Percentiles rank a stretch among this genome's conserved stretches.
phyloP scores from a whole-genome alignment of 2,113 vertebrate genomes.

The Manacus vitellinus region DNA sequence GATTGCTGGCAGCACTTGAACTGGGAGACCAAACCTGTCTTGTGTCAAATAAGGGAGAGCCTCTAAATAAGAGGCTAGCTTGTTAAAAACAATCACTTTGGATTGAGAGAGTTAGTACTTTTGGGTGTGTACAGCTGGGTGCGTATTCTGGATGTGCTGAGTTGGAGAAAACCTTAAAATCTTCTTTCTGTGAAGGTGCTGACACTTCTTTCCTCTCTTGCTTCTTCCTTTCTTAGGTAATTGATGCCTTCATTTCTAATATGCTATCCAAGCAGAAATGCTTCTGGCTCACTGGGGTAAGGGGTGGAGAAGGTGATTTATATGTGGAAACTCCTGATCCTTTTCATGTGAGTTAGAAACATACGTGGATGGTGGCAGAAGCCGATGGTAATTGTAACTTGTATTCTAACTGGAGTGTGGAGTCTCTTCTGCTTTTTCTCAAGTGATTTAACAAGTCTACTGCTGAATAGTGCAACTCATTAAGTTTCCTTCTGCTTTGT shows the following conservation, averaged over 20 bases:
- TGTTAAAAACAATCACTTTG: background rate
- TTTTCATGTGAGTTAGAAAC: conserved; percentile 9
- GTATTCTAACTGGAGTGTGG: background rate
- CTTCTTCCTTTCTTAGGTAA: conserved; percentile 19
- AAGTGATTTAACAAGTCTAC: background rate
- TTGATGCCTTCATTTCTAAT: conserved; percentile 15
- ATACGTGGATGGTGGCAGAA: background rate
- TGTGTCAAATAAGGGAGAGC: background rate
- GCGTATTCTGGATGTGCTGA: background rate
- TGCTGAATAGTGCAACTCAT: background rate
- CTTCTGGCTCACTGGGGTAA: conserved; percentile 4
- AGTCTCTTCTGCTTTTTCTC: background rate
- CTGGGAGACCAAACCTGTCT: background rate
- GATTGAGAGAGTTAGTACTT: background rate
- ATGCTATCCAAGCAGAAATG: conserved; percentile 21
- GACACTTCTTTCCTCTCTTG: background rate
- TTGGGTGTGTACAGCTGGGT: background rate
- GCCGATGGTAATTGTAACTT: background rate
- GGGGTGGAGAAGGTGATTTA: conserved; percentile 13
- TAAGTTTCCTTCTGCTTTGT: background rate
- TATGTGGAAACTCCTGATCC: background rate
- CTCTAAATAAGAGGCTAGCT: background rate
- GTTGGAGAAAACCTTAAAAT: conserved; percentile 24
- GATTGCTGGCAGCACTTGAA: background rate
- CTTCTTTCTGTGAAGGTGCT: background rate